Percentiles rank a stretch among this genome's conserved stretches.
These are phyloP conservation scores for Acanthis flammea DNA, from an alignment of 2,797 vertebrate genomes.

Conservation along the genomic window DNA sequence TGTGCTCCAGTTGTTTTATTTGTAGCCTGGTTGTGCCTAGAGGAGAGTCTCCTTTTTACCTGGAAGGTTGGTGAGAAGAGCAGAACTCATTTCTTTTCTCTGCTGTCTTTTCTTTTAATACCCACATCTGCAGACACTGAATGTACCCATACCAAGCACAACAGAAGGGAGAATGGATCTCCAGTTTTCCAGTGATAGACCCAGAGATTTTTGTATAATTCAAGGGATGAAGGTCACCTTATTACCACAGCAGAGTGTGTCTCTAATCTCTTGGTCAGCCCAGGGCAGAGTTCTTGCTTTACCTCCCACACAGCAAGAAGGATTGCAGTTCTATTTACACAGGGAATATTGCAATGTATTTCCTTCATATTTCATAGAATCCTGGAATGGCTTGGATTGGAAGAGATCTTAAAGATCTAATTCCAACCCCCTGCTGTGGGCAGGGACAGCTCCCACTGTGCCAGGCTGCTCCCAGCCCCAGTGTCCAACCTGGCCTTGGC, in stretches of 20 bases:
- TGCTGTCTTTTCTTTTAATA: not conserved
- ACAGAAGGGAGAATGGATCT: not conserved
- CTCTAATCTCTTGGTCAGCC: not conserved
- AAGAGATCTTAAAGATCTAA: not conserved
- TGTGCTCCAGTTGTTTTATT: not conserved
- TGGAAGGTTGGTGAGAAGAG: not conserved
- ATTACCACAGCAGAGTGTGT: not conserved
- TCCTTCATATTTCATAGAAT: not conserved
- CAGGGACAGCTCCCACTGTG: not conserved
- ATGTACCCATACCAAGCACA: not conserved
- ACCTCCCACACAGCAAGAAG: not conserved
- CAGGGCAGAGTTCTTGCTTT: not conserved
- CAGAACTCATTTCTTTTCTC: not conserved
- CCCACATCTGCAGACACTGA: not conserved
- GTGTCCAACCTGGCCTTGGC: rapidly evolving
- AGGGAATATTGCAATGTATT: not conserved
- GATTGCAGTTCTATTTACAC: not conserved
- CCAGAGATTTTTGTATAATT: not conserved
- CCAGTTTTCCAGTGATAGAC: not conserved
- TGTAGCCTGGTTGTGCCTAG: not conserved
- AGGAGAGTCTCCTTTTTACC: not conserved
- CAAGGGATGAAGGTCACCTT: not conserved
- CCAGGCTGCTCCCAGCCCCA: not conserved
- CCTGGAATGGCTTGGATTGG: not conserved
- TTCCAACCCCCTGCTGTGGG: not conserved